Evolutionary conservation across 2,888 invertebrate genomes (phyloP).

Genomic region (Amorpha juglandis): DNA sequence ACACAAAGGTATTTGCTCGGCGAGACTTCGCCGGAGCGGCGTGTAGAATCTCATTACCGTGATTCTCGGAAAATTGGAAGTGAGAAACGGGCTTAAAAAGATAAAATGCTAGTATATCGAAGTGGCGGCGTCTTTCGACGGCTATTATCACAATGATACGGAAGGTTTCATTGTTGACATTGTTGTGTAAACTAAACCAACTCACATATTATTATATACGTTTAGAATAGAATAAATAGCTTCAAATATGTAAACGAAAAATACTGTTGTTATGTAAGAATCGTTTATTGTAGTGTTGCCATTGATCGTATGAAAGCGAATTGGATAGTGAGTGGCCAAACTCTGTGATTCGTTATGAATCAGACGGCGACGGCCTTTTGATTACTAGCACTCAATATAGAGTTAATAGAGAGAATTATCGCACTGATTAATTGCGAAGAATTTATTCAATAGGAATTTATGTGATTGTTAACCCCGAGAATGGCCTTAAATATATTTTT

Average conservation of each 20-base stretch:
- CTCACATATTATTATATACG: constrained; percentile 25
- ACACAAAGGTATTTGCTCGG: constrained; percentile 75
- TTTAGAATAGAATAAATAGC: constrained; percentile 15
- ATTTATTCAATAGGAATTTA: constrained; percentile 4
- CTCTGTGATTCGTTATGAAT: background rate
- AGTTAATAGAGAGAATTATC: constrained; percentile 10
- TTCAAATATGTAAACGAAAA: background rate
- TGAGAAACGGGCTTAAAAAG: constrained; percentile 79
- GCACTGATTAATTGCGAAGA: background rate
- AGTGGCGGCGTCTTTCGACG: constrained; percentile 28
- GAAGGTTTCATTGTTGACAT: constrained; percentile 24
- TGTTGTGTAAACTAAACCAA: constrained; percentile 18
- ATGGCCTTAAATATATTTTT: background rate
- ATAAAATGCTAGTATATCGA: constrained; percentile 58
- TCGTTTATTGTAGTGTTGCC: constrained; percentile 2
- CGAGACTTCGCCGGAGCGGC: constrained; percentile 70
- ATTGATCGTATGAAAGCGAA: background rate
- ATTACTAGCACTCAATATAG: background rate
- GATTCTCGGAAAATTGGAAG: constrained; percentile 79
- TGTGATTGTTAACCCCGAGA: background rate
- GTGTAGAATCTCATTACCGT: constrained; percentile 79
- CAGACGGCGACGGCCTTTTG: background rate
- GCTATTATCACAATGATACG: constrained; percentile 29
- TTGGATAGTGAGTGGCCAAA: background rate
- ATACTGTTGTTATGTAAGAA: background rate